Conservation (phyloP, 2,888 invertebrate genomes). For the Leptopilina myrica region DNA sequence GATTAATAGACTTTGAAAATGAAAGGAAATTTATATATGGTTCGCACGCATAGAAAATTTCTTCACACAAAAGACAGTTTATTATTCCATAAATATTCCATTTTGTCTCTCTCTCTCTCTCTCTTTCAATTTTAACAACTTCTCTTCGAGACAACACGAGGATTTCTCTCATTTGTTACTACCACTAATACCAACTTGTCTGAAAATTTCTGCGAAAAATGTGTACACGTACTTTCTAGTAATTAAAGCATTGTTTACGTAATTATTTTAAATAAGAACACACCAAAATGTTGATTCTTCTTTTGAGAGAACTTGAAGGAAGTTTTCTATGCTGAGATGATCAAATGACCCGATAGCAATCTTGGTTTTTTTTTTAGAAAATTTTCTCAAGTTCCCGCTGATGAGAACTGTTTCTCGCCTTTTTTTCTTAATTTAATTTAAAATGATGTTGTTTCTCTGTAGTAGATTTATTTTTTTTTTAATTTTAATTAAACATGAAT, state of each 20-base stretch:
- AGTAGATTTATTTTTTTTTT: too few relatives aligned
- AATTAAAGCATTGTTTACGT: slow-evolving; percentile 39
- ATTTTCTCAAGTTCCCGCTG: not conserved
- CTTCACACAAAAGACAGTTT: slow-evolving; percentile 6
- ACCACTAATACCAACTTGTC: not conserved
- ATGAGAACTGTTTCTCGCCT: too few relatives aligned
- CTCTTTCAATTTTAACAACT: slow-evolving; percentile 32
- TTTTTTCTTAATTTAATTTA: too few relatives aligned
- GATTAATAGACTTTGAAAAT: slow-evolving; percentile 31
- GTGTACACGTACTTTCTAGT: slow-evolving; percentile 29
- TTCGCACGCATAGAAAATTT: slow-evolving; percentile 15
- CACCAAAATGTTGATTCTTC: slow-evolving; percentile 26
- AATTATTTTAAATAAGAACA: slow-evolving; percentile 33
- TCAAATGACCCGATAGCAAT: not conserved
- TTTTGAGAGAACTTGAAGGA: not conserved
- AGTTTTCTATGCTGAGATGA: not conserved
- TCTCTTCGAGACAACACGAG: not conserved
- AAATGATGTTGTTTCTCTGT: too few relatives aligned
- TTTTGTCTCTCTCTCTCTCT: not conserved
- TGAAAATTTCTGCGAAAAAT: slow-evolving; percentile 17
- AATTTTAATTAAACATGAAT: too few relatives aligned
- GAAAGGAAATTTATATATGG: slow-evolving; percentile 16
- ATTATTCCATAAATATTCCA: slow-evolving; percentile 23
- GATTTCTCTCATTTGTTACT: slow-evolving; percentile 37
- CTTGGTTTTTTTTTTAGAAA: not conserved